Percentiles rank a stretch among this genome's conserved stretches.
phyloP scores from a whole-genome alignment of 1,140 invertebrate genomes.

The Bombus soroeensis region DNA sequence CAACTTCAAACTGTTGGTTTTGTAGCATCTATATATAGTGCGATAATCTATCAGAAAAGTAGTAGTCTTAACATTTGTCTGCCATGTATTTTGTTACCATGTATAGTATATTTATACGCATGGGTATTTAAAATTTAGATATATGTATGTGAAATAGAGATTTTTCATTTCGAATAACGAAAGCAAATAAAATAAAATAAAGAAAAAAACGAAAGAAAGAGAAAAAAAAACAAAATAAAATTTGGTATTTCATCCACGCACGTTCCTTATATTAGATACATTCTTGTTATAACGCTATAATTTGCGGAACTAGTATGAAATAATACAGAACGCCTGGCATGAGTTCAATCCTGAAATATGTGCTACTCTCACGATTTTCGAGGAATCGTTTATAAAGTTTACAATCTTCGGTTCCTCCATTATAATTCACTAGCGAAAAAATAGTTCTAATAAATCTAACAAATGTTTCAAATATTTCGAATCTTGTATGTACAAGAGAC shows the following conservation, averaged over 20 bases:
- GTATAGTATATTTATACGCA: too few species aligned
- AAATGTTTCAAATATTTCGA: not conserved
- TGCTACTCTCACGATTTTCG: not conserved
- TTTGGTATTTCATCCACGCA: not conserved
- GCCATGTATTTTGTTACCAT: too few species aligned
- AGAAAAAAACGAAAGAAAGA: not conserved
- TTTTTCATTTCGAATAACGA: not conserved
- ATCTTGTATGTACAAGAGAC: not conserved
- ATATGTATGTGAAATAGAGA: too few species aligned
- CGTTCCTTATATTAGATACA: not conserved
- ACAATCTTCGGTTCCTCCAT: not conserved
- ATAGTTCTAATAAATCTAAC: not conserved
- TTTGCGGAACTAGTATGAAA: not conserved
- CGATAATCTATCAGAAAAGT: too few species aligned
- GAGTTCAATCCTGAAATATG: conserved; percentile 11
- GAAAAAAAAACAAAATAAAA: not conserved
- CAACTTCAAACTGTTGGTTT: too few species aligned
- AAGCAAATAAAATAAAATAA: not conserved
- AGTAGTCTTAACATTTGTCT: too few species aligned
- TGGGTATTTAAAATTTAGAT: too few species aligned
- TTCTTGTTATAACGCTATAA: not conserved
- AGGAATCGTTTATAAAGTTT: not conserved
- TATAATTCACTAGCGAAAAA: not conserved
- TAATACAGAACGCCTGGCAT: not conserved
- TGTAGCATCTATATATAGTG: too few species aligned